Evolutionary conservation across 2,888 invertebrate genomes (phyloP), one percentile per base, ranked within the genome.

Genomic region (Ligdia adustata): DNA sequence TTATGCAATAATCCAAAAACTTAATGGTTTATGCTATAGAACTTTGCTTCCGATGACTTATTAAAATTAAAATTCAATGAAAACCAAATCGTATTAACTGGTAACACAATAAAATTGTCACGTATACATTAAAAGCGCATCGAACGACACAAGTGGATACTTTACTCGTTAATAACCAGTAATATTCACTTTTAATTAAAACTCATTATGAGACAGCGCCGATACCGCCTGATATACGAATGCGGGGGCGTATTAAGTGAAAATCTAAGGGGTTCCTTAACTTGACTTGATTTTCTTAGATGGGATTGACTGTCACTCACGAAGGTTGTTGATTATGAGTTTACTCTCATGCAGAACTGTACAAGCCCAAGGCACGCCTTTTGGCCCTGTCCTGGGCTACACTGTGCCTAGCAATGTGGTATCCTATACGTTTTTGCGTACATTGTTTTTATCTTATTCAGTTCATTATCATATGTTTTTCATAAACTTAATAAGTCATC

Each of bases 131-230:
- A 52, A 42, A 39, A 20, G 33, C 31, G 26, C 20, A 45, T 22
- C 33, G 42, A 52, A 37, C 26, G 40, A 31, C 40, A 37, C 41
- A 52, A 37, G 43, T 40, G 26, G 44, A 39, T 37, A 20, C 12
- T 55, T 27, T 37, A 27, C 16, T 37, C 16, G 51, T 46, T 44
- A 6, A 45, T 22, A 13, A 26, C 39, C 31, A 34, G 43, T 33
- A 37, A 43, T 58, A 53, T 50, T 55, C 48, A 48, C 39, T 44
- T 44, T 57, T 57, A 66, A 61, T 62, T 66, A 53, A 64, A 66
- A 64, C 41, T 40, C 37, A 35, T 47, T 45, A 41, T 35, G 45
- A 32, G 34, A 41, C 35, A 18, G 35, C 29, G 18, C 6, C 13
- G 38, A 24, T 45, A n/a, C 38, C 24, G 45, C 35, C 34, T 42